phyloP scores from a whole-genome alignment of 2,113 vertebrate genomes.

The Seriola dumerili region DNA sequence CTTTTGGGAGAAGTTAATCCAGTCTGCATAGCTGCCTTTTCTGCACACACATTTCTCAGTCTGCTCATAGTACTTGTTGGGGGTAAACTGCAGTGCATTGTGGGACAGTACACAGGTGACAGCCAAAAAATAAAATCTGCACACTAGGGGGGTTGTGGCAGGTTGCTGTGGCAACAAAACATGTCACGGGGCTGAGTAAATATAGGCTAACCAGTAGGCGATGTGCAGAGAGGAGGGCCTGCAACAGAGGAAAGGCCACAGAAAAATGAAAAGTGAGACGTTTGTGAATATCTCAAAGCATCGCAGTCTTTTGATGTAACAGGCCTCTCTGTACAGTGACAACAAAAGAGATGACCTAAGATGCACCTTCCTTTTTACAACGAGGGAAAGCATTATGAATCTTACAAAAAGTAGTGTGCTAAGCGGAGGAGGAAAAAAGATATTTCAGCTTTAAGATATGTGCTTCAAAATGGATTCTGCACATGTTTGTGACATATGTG shows the following conservation, averaged over 20 bases:
- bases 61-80: conserved; percentile 23
- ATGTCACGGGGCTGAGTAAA: conserved; percentile 71
- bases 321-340: conserved; percentile 3
- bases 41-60: conserved; percentile 1
- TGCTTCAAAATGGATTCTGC: not conserved
- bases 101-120: conserved; percentile 73
- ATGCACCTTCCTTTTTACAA: conserved; percentile 6
- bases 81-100: conserved; percentile 64
- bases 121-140: conserved; percentile 42
- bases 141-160: conserved; percentile 54
- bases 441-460: not conserved
- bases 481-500: not conserved
- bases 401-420: not conserved
- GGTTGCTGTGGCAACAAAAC: conserved; percentile 79
- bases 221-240: conserved; percentile 41
- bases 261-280: conserved; percentile 25
- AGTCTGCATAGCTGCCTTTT: conserved; percentile 7
- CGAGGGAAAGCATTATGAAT: not conserved
- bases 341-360: conserved; percentile 36
- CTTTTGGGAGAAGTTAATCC: not conserved
- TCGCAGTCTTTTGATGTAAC: conserved; percentile 17
- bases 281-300: conserved; percentile 42
- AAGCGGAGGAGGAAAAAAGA: not conserved
- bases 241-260: conserved; percentile 43
- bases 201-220: conserved; percentile 64